Conservation (phyloP, 1,140 invertebrate genomes). For the Zaprionus gabonicus region DNA sequence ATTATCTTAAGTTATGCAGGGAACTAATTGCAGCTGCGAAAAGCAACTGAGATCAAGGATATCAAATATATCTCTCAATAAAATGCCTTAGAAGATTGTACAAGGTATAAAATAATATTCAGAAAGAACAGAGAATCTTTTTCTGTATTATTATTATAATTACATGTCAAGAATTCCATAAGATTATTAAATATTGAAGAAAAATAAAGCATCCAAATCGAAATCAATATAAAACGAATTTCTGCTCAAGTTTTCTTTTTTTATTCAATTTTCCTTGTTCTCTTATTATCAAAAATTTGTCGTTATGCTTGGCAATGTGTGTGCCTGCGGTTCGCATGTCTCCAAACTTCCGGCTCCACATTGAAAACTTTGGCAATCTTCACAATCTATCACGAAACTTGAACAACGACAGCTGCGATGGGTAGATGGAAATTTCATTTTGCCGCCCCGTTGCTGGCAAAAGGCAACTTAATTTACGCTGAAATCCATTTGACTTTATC, state of each 20-base stretch:
- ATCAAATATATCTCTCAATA: background rate
- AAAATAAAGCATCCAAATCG: too few relatives aligned
- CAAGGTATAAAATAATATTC: too few relatives aligned
- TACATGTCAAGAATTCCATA: too few relatives aligned
- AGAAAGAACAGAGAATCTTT: too few relatives aligned
- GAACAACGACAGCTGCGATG: conserved; percentile 48
- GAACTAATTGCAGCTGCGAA: background rate
- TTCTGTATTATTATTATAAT: too few relatives aligned
- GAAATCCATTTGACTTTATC: conserved; percentile 84
- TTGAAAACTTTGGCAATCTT: conserved; percentile 38
- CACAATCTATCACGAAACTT: conserved; percentile 38
- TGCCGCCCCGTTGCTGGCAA: conserved; percentile 48
- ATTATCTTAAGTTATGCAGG: background rate
- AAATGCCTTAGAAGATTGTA: too few relatives aligned
- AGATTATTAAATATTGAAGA: too few relatives aligned
- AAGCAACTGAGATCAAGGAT: background rate
- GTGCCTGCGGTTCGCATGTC: background rate
- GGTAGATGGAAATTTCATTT: conserved; percentile 54
- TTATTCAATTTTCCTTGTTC: background rate
- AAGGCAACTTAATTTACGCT: conserved; percentile 80
- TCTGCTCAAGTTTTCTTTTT: background rate
- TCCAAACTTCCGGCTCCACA: conserved; percentile 5
- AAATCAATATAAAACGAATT: background rate
- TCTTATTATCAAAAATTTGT: background rate
- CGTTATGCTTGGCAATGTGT: background rate